A percentile compares a stretch with the other conserved stretches of the same genome.
Evolutionary conservation across 2,888 invertebrate species (phyloP).

Genomic region (Limenitis camilla): DNA sequence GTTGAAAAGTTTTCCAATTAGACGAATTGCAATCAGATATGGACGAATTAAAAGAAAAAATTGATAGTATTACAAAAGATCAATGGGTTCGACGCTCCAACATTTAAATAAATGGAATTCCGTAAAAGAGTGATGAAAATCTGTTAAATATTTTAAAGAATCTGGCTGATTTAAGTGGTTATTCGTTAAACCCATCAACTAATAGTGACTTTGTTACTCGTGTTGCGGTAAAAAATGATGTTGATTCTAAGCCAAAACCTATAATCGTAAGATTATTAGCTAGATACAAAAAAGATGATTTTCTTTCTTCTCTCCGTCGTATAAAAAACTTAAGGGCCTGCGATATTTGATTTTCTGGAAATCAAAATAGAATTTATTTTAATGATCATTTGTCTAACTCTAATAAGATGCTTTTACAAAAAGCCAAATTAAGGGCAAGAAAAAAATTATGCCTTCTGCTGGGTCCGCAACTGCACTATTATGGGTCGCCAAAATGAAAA

Average conservation of each 20-base stretch:
- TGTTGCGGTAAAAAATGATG: not conserved
- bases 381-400: not conserved
- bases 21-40: too few relatives aligned
- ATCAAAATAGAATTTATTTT: not conserved
- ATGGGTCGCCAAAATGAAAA: too few relatives aligned
- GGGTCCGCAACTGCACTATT: too few relatives aligned
- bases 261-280: not conserved
- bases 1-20: too few relatives aligned
- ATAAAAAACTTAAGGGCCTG: not conserved
- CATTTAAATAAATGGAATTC: not conserved
- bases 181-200: not conserved
- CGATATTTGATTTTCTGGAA: not conserved
- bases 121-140: slow-evolving; percentile 1
- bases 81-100: too few relatives aligned
- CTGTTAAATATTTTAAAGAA: not conserved
- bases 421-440: not conserved
- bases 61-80: too few relatives aligned
- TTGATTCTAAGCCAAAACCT: not conserved
- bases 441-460: not conserved
- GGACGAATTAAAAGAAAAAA: too few relatives aligned
- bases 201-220: not conserved
- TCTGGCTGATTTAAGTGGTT: not conserved
- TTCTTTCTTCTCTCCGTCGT: too few relatives aligned
- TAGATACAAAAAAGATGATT: not conserved
- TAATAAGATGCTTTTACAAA: not conserved